These are phyloP conservation scores for Polydrusus cervinus DNA, from an alignment of 2,888 invertebrate genomes.

Conservation along the genomic window DNA sequence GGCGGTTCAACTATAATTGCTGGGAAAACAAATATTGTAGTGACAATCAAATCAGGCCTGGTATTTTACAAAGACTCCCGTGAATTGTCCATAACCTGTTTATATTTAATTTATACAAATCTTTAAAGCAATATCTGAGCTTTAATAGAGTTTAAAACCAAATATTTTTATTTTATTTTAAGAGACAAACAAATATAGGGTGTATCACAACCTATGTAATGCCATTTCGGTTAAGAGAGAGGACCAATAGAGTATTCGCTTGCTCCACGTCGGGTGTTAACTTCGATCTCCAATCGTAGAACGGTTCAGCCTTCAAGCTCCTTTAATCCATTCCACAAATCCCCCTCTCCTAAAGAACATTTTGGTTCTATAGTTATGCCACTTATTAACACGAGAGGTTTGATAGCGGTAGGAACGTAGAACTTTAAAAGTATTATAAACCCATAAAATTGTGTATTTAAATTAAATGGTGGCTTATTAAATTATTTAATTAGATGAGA, in stretches of 20 bases:
- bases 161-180: conserved; percentile 61
- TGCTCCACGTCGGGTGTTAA: conserved; percentile 28
- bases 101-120: conserved; percentile 65
- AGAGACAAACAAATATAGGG: conserved; percentile 66
- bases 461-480: conserved; percentile 5
- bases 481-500: neutral
- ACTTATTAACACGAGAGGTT: conserved; percentile 69
- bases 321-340: conserved; percentile 38
- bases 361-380: conserved; percentile 24
- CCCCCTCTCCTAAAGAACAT: conserved; percentile 43
- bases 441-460: conserved; percentile 26
- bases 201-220: conserved; percentile 60
- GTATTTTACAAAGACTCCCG: conserved; percentile 52
- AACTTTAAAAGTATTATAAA: conserved; percentile 31
- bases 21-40: conserved; percentile 50
- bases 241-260: conserved; percentile 30
- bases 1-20: conserved; percentile 57
- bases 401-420: conserved; percentile 66
- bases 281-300: conserved; percentile 67
- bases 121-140: conserved; percentile 66
- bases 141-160: conserved; percentile 63
- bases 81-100: conserved; percentile 64
- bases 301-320: conserved; percentile 66
- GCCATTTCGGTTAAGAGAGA: conserved; percentile 61
- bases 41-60: conserved; percentile 42